Conservation (phyloP, 2,888 invertebrate genomes). For the Cosmopolites sordidus region DNA sequence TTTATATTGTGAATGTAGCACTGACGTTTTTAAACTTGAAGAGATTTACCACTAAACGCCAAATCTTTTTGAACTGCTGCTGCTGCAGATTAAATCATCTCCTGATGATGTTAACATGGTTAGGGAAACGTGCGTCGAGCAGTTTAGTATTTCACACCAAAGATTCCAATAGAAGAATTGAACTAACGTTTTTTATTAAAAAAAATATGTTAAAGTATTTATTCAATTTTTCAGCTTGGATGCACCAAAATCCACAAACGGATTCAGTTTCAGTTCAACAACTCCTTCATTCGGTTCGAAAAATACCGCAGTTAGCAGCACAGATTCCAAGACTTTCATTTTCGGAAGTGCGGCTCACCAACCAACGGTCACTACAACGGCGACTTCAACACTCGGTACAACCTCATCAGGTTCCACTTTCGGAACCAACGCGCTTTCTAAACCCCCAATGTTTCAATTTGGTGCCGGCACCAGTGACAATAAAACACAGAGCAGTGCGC, state of each 20-base stretch:
- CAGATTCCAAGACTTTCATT: slow-evolving; percentile 33
- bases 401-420: slow-evolving; percentile 33
- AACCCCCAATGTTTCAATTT: slow-evolving; percentile 9
- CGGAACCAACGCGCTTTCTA: slow-evolving; percentile 31
- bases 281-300: slow-evolving; percentile 20
- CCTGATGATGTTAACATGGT: no score
- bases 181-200: no score
- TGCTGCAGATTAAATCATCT: no score
- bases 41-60: no score
- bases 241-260: slow-evolving; percentile 16
- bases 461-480: background rate
- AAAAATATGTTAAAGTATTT: no score
- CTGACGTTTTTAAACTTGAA: no score
- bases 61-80: no score
- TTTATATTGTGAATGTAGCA: no score
- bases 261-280: slow-evolving; percentile 18
- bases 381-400: slow-evolving; percentile 4
- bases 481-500: slow-evolving; percentile 2
- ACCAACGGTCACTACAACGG: slow-evolving; percentile 3
- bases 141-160: no score
- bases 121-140: no score
- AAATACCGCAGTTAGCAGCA: slow-evolving; percentile 11
- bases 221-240: slow-evolving; percentile 12
- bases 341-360: slow-evolving; percentile 24
- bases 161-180: no score